Base-by-base conservation (phyloP, 2,797 vertebrate species). In the Acridotheres tristis region DNA sequence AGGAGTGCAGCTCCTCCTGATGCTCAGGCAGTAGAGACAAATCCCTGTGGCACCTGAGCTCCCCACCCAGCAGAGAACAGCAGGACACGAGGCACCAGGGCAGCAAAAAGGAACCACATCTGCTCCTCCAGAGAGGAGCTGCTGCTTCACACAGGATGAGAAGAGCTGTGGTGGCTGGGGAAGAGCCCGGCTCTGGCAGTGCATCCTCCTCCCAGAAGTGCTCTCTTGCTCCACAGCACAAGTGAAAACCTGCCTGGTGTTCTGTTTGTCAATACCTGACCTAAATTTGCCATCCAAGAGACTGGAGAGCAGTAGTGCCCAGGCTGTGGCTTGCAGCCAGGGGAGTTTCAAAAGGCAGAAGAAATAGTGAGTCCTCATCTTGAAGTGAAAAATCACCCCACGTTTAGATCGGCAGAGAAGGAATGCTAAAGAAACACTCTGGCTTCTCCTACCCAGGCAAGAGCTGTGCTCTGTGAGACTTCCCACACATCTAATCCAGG, bases 181-280 rank as follows among this genome's bases (percentile, higher is more conserved):
- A 76, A 69, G 26, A 83, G 66, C 36, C 67, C 4, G 5, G 7
- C 47, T 66, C 51, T 26, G 54, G 34, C 77, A 81, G 34, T 14
- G 19, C 42, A 61, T 51, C 38, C 78, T 82, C 62, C 85, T 81
- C 78, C 57, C 45, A 40, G 22, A 20, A 47, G n/a, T 5, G 25
- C 42, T 77, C 62, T 58, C 69, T 91, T 85, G 54, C 85, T 71
- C 58, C 80, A 77, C 63, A 53, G 13, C 71, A 45, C 79, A 93
- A 86, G 89, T 63, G 14, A 88, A 88, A 90, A 94, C 84, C 53
- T 84, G 80, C 48, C 67, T 86, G 50, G n/a, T 71, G 40, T 32
- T 89, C 68, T 86, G 45, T 73, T 57, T 90, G 65, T 73, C 73
- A 66, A 81, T n/a, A 63, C 30, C 14, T 53, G 73, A 93, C 80